These are phyloP conservation scores for Lamellibrachia columna DNA, from an alignment of 2,888 invertebrate species.

Conservation along the genomic window DNA sequence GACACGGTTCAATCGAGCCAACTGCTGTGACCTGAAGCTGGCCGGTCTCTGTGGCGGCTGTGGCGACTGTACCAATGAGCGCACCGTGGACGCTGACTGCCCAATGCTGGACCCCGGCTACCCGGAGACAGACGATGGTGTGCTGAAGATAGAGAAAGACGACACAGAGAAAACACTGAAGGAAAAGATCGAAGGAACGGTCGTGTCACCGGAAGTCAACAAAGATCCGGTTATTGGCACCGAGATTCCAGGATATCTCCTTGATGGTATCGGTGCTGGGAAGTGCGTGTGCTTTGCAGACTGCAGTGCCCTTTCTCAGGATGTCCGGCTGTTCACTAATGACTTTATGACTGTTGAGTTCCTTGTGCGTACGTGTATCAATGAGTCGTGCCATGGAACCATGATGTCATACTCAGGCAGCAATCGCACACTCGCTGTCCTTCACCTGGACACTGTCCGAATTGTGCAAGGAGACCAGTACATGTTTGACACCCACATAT, in stretches of 20 bases:
- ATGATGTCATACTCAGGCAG: conserved; percentile 40
- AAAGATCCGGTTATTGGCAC: background rate
- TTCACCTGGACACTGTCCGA: conserved; percentile 26
- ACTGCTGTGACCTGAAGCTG: conserved; percentile 17
- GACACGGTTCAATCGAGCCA: background rate
- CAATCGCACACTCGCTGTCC: conserved; percentile 36
- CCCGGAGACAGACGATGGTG: background rate
- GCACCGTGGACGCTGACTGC: background rate
- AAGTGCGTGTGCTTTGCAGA: conserved; percentile 40
- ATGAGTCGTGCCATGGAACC: conserved; percentile 37
- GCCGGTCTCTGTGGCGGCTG: conserved; percentile 20
- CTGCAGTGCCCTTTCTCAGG: conserved; percentile 36
- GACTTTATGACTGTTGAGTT: conserved; percentile 40
- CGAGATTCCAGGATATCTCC: background rate
- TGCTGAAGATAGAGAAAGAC: background rate
- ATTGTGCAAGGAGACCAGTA: conserved; percentile 26
- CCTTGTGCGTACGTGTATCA: conserved; percentile 39
- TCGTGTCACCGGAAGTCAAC: background rate
- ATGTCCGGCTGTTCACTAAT: conserved; percentile 28
- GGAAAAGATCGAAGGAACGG: background rate
- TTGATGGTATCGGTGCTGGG: conserved; percentile 35
- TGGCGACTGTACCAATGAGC: background rate
- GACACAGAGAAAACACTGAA: background rate
- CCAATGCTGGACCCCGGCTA: background rate
- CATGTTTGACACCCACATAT: conserved; percentile 31